Evolutionary conservation across 2,888 invertebrate genomes (phyloP).

Genomic region (Xanthorhoe designata): DNA sequence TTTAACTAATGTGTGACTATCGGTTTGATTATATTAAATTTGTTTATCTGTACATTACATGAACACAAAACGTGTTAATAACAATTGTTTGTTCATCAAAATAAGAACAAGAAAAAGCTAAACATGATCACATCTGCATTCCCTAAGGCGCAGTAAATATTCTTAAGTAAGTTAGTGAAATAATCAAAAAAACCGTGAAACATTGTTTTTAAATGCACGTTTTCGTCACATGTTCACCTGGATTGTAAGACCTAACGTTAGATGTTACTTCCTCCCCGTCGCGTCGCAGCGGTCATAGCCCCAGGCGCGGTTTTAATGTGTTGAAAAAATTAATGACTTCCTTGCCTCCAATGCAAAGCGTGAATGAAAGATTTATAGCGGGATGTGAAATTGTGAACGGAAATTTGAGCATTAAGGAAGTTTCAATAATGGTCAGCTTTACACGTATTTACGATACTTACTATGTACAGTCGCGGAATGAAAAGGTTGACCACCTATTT

Average conservation of each 20-base stretch:
- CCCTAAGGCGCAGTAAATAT: too few species aligned
- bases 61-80: too few species aligned
- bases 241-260: neutral
- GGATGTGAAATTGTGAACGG: neutral
- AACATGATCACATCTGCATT: too few species aligned
- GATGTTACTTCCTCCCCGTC: neutral
- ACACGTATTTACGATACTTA: too few species aligned
- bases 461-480: too few species aligned
- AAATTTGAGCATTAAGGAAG: neutral
- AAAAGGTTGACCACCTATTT: too few species aligned
- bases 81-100: too few species aligned
- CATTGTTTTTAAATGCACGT: neutral
- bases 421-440: neutral
- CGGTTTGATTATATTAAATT: too few species aligned
- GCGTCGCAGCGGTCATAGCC: conserved; percentile 12
- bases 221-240: neutral
- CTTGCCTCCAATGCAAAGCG: conserved; percentile 12
- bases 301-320: conserved; percentile 16
- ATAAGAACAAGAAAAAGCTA: too few species aligned
- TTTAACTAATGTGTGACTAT: too few species aligned
- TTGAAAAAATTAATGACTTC: conserved; percentile 48
- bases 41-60: too few species aligned
- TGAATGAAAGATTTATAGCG: conserved; percentile 1
- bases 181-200: neutral
- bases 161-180: too few species aligned